A percentile compares a stretch with the other conserved stretches of the same genome.
These are phyloP conservation scores for Sturmia bella DNA, from an alignment of 2,888 invertebrate species.

Conservation along the genomic window DNA sequence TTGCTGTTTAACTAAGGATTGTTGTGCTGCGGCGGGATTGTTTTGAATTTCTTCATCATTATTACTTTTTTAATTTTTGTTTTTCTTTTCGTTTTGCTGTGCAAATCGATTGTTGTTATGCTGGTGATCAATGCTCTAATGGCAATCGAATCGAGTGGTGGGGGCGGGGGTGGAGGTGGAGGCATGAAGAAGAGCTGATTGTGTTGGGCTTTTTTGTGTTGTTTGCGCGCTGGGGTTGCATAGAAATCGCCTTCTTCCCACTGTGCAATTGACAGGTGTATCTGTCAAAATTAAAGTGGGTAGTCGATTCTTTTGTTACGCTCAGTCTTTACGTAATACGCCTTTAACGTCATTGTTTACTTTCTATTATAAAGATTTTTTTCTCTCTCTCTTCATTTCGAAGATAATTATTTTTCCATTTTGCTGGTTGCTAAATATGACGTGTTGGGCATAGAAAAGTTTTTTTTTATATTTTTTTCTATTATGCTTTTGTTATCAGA, in stretches of 20 bases:
- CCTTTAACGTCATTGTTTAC: constrained; percentile 56
- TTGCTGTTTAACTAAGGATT: constrained; percentile 49
- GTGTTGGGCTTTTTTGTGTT: constrained; percentile 29
- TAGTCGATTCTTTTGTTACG: constrained; percentile 59
- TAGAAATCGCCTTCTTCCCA: constrained; percentile 54
- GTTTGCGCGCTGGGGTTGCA: constrained; percentile 52
- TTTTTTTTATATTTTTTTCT: constrained; percentile 1
- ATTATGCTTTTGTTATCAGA: background rate
- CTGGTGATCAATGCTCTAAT: constrained; percentile 48
- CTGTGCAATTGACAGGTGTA: constrained; percentile 77
- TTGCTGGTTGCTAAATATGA: constrained; percentile 21
- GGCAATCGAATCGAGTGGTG: constrained; percentile 30
- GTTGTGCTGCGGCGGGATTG: constrained; percentile 40
- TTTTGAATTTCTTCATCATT: constrained; percentile 64
- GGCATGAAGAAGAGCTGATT: constrained; percentile 3
- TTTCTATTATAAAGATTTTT: constrained; percentile 31
- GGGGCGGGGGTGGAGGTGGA: constrained; percentile 22
- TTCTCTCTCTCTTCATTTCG: constrained; percentile 40
- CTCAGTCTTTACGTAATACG: constrained; percentile 57
- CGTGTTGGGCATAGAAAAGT: constrained; percentile 24
- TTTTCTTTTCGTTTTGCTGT: constrained; percentile 14
- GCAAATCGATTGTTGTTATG: constrained; percentile 59
- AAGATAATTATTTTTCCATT: constrained; percentile 54
- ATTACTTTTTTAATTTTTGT: constrained; percentile 53
- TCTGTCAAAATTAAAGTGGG: constrained; percentile 68